Conservation (phyloP, 2,888 invertebrate species). For the Eristalis intricaria region DNA sequence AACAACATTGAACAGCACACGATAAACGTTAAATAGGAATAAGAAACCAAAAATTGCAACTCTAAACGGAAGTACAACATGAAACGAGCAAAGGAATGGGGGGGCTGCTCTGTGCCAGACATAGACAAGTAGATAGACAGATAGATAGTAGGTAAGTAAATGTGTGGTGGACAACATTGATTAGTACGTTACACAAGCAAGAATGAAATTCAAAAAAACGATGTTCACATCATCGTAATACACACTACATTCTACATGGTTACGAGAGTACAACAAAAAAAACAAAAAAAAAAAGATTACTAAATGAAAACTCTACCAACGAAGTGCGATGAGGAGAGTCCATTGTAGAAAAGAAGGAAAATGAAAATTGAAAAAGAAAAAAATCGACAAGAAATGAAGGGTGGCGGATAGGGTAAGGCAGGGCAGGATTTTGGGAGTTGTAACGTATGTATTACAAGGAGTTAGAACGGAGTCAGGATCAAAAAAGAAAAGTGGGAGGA, state of each 20-base stretch:
- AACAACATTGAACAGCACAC: conserved; percentile 33
- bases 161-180: conserved; percentile 43
- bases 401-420: neutral
- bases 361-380: conserved; percentile 23
- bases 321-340: conserved; percentile 66
- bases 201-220: conserved; percentile 32
- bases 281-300: conserved; percentile 19
- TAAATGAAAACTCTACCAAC: conserved; percentile 52
- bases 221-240: conserved; percentile 33
- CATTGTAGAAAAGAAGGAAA: conserved; percentile 10
- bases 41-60: conserved; percentile 13
- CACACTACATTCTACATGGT: conserved; percentile 34
- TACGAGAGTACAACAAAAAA: neutral
- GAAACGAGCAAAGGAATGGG: conserved; percentile 26
- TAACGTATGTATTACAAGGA: neutral
- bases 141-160: neutral
- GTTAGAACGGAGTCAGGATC: conserved; percentile 28
- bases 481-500: conserved; percentile 36
- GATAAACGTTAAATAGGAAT: conserved; percentile 18
- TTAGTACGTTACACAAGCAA: conserved; percentile 55
- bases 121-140: conserved; percentile 9
- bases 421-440: conserved; percentile 3
- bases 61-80: conserved; percentile 27
- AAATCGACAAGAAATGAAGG: conserved; percentile 30
- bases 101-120: neutral